Base-by-base conservation (phyloP, 2,113 vertebrate species). In the Synodontis membranacea region DNA sequence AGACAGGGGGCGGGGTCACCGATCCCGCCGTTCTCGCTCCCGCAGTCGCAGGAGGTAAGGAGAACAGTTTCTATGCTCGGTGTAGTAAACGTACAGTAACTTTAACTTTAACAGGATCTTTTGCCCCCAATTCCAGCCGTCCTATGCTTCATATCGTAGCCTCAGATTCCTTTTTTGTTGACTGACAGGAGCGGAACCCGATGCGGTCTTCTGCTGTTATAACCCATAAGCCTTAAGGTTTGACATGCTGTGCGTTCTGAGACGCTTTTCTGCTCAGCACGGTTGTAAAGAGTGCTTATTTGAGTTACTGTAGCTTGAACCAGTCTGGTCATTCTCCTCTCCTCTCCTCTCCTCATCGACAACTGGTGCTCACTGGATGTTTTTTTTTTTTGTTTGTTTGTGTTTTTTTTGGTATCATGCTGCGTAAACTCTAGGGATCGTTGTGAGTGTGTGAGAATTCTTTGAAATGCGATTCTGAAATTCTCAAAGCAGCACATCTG, bases 21-120 rank as follows among this genome's bases (percentile, higher is more conserved):
- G 96, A 70, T 95, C 95, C 83, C 96, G 96, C 62, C 95, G 96
- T 42, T 98, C 96, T 37, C 91, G 93, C 72, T 96, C 97, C 31
- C 96, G 95, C 90, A 98, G 96, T 88, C 95, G 96, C 84, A 95
- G 94, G 90, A 98, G 98, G 98, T 99, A 96, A 88, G 54, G 3
- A 5, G 23, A 80, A 34, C 3, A 34, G 3, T 56, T 31, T 9
- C 28, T 28, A 44, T 75, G 66, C 28, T 60, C 25, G 17, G 11
- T 39, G 42, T 37, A 19, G 10, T 21, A 79, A 72, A 72, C 1
- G 7, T n/a, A n/a, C 37, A 19, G 21, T n/a, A n/a, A n/a, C n/a
- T n/a, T n/a, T 52, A 34, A 78, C 80, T 64, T 82, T 34, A 82
- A 62, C 56, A 80, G 76, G 19, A 56, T 25, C 3, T 66, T 14